A percentile compares a stretch with the other conserved stretches of the same genome.
Conservation (phyloP, 2,113 vertebrate genomes). For the Ramphastos sulfuratus region DNA sequence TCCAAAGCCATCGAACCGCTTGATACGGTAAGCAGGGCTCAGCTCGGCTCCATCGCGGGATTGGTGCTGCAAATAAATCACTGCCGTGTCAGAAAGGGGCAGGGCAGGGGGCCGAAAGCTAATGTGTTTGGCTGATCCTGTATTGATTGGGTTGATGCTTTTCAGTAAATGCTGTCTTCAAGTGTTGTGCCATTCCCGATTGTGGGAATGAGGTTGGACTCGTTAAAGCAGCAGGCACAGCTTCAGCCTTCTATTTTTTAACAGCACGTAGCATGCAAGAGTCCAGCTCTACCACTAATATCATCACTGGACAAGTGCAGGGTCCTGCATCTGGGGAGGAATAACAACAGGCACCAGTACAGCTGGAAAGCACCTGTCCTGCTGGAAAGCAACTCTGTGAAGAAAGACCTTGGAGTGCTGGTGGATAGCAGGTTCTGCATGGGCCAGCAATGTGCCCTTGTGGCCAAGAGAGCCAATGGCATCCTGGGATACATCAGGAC, state of each 20-base stretch:
- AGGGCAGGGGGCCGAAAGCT: neutral
- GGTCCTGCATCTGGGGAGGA: no score
- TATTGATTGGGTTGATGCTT: neutral
- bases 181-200: neutral
- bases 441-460: no score
- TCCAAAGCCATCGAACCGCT: conserved; percentile 78
- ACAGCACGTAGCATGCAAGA: neutral
- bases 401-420: no score
- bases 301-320: no score
- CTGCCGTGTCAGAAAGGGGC: neutral
- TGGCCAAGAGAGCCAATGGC: no score
- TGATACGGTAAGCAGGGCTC: conserved; percentile 61
- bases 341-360: no score
- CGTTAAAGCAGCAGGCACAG: neutral
- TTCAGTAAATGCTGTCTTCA: neutral
- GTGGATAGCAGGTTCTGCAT: no score
- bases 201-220: neutral
- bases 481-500: no score
- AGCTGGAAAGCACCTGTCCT: no score
- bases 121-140: neutral
- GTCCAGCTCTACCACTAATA: neutral
- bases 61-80: neutral
- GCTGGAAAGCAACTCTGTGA: no score
- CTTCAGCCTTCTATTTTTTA: neutral
- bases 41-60: accelerated